phyloP scores from a whole-genome alignment of 2,888 invertebrate species.

The Idaea aversata region DNA sequence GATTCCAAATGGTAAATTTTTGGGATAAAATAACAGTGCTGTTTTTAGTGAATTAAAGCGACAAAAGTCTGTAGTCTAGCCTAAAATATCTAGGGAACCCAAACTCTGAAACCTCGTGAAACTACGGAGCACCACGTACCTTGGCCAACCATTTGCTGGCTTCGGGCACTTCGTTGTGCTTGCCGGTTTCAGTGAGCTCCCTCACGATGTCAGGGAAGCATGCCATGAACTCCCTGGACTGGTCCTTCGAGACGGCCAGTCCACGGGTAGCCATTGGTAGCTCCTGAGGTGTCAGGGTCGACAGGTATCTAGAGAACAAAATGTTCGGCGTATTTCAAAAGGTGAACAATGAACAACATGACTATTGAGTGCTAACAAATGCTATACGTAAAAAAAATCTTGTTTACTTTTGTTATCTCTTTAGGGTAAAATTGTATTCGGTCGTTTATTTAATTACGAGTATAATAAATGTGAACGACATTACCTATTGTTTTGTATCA shows the following conservation, averaged over 20 bases:
- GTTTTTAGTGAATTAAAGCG: neutral
- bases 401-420: neutral
- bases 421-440: neutral
- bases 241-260: constrained; percentile 87
- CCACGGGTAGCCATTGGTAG: constrained; percentile 81
- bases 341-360: neutral
- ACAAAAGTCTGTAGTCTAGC: neutral
- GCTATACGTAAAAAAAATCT: neutral
- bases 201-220: constrained; percentile 92
- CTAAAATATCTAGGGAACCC: constrained; percentile 12
- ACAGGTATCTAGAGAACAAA: constrained; percentile 75
- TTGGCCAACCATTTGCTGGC: constrained; percentile 90
- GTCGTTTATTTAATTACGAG: neutral
- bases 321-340: constrained; percentile 30
- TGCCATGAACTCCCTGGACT: constrained; percentile 92
- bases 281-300: constrained; percentile 82
- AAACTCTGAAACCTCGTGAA: constrained; percentile 35
- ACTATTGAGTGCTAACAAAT: neutral
- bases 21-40: no score
- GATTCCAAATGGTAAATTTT: no score
- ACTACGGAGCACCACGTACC: constrained; percentile 73
- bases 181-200: constrained; percentile 88
- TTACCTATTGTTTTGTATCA: neutral
- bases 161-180: constrained; percentile 88
- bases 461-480: neutral